phyloP scores from a whole-genome alignment of 92 coral and sea anemone genomes.

The Parazoanthus darwini region DNA sequence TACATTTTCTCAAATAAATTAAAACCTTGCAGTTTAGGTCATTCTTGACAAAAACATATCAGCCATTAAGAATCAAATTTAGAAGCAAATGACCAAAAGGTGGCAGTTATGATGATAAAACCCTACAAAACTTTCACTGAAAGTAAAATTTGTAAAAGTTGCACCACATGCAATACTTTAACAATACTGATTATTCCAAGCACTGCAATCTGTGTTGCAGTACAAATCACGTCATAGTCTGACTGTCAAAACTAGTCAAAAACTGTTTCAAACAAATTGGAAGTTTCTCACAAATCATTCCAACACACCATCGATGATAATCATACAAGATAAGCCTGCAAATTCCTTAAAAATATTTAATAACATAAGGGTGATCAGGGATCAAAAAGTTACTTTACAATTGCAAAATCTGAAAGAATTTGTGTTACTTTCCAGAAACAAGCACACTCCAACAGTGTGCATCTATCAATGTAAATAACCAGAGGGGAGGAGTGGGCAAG shows the following conservation, averaged over 20 bases:
- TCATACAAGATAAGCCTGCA: too few relatives aligned
- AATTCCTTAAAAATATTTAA: too few relatives aligned
- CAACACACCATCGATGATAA: too few relatives aligned
- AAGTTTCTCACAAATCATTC: too few relatives aligned
- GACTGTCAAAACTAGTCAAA: neutral
- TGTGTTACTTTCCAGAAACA: too few relatives aligned
- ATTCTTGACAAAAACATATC: neutral
- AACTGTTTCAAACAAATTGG: neutral
- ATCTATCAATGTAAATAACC: too few relatives aligned
- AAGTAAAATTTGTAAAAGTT: neutral
- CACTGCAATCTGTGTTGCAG: neutral
- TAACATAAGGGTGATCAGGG: too few relatives aligned
- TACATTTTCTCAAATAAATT: neutral
- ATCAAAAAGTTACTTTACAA: too few relatives aligned
- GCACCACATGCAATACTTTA: neutral
- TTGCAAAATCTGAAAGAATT: too few relatives aligned
- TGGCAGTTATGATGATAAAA: neutral
- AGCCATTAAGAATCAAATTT: neutral
- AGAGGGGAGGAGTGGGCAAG: too few relatives aligned
- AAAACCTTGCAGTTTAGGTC: neutral
- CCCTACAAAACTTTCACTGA: neutral
- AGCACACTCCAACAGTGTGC: too few relatives aligned
- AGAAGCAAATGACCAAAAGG: too few relatives aligned
- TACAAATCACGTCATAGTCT: neutral
- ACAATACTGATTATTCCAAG: neutral